These are phyloP conservation scores for Gasterosteus aculeatus DNA, from an alignment of 2,113 vertebrate species.

Conservation along the genomic window DNA sequence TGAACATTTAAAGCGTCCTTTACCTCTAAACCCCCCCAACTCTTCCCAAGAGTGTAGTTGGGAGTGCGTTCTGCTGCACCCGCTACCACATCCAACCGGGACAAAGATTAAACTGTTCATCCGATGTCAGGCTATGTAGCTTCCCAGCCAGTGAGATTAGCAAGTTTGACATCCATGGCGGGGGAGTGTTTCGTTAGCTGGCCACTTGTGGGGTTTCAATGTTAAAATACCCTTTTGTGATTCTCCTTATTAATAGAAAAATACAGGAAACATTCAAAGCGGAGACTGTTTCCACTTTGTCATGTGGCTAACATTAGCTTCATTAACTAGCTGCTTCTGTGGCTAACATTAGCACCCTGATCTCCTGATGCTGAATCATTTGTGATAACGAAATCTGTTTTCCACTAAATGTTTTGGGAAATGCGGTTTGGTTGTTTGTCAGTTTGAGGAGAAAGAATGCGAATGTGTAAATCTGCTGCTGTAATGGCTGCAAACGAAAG, in stretches of 20 bases:
- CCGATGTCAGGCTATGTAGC: not conserved
- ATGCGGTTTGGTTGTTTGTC: not conserved
- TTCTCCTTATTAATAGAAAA: not conserved
- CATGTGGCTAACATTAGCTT: not conserved
- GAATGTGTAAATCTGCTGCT: too few species aligned
- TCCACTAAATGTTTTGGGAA: not conserved
- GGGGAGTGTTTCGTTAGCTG: not conserved
- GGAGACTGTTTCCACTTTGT: not conserved
- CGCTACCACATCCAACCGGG: not conserved
- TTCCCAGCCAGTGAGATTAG: too few species aligned
- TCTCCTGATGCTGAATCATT: not conserved
- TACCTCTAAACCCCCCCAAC: not conserved
- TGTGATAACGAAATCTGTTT: not conserved
- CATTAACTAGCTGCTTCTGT: too few species aligned
- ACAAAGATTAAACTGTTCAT: not conserved
- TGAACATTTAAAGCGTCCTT: too few species aligned
- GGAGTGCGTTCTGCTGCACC: not conserved
- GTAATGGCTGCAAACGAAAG: not conserved
- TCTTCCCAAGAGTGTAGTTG: not conserved
- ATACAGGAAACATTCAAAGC: not conserved
- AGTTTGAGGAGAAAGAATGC: not conserved
- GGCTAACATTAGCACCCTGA: not conserved
- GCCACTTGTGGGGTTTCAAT: not conserved
- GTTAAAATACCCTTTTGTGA: not conserved
- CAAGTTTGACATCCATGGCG: not conserved